Base-by-base conservation (phyloP, 92 coral and sea anemone genomes). In the Umimayanthus kanabou region DNA sequence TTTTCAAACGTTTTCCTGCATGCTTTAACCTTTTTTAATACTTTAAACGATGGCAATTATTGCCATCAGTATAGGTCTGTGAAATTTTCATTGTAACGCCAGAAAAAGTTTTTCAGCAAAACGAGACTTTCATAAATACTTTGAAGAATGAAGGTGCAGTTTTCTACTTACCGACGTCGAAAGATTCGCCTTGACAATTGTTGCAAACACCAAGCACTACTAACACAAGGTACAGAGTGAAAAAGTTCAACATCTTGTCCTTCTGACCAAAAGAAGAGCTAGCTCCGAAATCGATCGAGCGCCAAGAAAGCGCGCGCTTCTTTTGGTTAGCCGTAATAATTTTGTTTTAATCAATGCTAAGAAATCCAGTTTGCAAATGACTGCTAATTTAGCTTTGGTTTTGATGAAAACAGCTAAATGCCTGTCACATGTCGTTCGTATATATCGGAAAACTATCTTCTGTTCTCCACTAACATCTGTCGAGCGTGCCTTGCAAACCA, bases 121-220 rank as follows among this genome's bases (percentile, higher is more conserved):
- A 61, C 15, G 45, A 57, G 73, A 55, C 45, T 75, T 37, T 28
- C 85, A 61, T 39, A 81, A 25, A 22, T 29, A n/a, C n/a, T n/a
- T n/a, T n/a, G n/a, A n/a, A 81, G 39, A 43, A 81, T 14, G 20
- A 15, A 30, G 11, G 13, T 14, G 53, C 22, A 39, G 43, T 16
- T 20, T 53, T 13, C 22, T 40, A 83, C 87, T 70, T 71, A 83
- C 87, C 87, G n/a, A 83, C 67, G 55, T 83, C 65, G 39, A 83
- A 70, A 13, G 33, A 26, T 29, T 26, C 82, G n/a, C 37, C 40
- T 13, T 16, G 65, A 65, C 77, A 45, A 45, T 43, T 70, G 40
- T 83, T 71, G 30, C 39, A 43, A 16, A 2, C 78, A 18, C 43
- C 64, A 20, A 69, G 39, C 0, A 53, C 65, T 28, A 45, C 7